phyloP scores from a whole-genome alignment of 2,888 invertebrate species.

The Chironomus tentans region DNA sequence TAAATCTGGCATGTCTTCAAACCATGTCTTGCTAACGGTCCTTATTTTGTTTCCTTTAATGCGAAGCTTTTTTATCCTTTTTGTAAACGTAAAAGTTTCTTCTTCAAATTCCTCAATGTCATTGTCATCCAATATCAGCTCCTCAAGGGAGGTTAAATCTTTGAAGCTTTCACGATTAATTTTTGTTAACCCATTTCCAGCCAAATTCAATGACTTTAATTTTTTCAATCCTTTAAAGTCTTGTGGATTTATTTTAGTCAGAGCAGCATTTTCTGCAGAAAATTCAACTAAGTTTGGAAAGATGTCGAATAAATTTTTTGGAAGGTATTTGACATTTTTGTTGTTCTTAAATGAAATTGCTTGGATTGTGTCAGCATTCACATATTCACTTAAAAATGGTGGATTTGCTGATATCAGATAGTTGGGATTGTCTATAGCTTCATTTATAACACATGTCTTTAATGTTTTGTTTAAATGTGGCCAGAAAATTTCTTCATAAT shows the following conservation, averaged over 20 bases:
- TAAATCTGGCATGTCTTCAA: neutral
- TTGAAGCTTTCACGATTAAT: neutral
- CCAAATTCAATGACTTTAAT: conserved; percentile 1
- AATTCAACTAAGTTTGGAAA: conserved; percentile 13
- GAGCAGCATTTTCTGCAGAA: neutral
- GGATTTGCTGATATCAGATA: neutral
- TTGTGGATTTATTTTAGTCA: neutral
- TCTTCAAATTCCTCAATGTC: neutral
- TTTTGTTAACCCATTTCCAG: neutral
- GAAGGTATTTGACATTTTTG: conserved; percentile 12
- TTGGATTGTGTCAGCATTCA: neutral
- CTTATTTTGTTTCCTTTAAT: neutral
- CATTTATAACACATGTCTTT: neutral
- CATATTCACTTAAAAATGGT: neutral
- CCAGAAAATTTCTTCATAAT: conserved; percentile 20
- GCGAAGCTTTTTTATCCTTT: neutral
- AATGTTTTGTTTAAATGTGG: conserved; percentile 1
- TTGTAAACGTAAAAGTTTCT: neutral
- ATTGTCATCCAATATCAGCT: conserved; percentile 5
- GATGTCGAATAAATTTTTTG: neutral
- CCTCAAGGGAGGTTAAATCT: conserved; percentile 1
- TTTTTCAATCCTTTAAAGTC: neutral
- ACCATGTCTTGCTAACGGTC: neutral
- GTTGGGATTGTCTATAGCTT: neutral
- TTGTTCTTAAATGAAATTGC: neutral